Base-by-base conservation (phyloP, 2,888 invertebrate genomes). In the Quadroppia sp. region DNA sequence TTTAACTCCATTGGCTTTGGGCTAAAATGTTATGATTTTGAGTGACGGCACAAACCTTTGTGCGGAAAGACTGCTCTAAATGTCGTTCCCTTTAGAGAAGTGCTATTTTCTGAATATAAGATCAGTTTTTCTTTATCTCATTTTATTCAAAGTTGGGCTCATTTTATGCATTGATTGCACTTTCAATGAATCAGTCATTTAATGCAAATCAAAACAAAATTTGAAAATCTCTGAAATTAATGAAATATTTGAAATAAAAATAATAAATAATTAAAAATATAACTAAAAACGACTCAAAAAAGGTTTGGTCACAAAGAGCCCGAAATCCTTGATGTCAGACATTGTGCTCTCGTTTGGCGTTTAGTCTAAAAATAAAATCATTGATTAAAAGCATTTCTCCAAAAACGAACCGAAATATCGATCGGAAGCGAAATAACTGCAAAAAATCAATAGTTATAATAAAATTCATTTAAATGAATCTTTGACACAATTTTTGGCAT, bases 361-460 rank as follows among this genome's bases (percentile, higher is more conserved):
- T 50, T 50, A 20, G 50, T 50, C 50, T 50, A 50, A n/a, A 50
- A 50, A 50, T 50, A 50, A 20, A 45, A 50, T 50, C 50, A 50
- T 20, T 50, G 50, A 50, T 50, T 50, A 50, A 50, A 50, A 50
- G 50, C 50, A 50, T 50, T 50, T 17, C 20, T n/a, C 20, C 50
- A 20, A 50, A 50, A 50, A 6, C 6, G 20, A 17, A 50, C 50
- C 36, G 36, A 50, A 50, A 50, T 50, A 50, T 50, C 50, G 50
- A 50, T 50, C 50, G 20, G 20, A 50, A n/a, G 59, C 25, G 59
- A 3, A 59, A 30, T 23, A 6, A 13, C 59, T 59, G 59, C 28
- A 59, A 59, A 59, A 59, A 59, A 59, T 59, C 59, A 59, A 59
- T 59, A 59, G 7, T 59, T 15, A 56, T 23, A 59, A 13, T 28